Evolutionary conservation across 2,113 vertebrate genomes (phyloP), one percentile per base, ranked within the genome.

Genomic region (Macquaria australasica): DNA sequence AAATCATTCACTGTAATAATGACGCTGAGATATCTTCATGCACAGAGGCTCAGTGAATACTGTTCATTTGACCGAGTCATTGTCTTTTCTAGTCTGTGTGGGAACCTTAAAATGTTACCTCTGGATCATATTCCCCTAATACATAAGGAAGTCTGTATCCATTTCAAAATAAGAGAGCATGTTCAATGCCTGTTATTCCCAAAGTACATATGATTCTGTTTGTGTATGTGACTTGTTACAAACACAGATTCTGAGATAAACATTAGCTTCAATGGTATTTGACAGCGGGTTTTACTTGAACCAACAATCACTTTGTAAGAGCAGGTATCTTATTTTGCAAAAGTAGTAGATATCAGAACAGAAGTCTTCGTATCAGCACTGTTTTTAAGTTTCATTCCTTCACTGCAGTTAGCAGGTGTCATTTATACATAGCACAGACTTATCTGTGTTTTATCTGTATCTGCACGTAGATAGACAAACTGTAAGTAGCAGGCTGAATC

Each of bases 1-100:
- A 71, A 79, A 90, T 85, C 77, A 70, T 81, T 89, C 69, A 48
- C 88, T 79, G 80, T 86, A 74, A 89, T 59, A 74, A 89, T 59
- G 71, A 79, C 43, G 15, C 63, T 73, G 14, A 41, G 18, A 89
- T 73, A 85, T 77, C 41, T 89, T 78, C 85, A 89, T 90, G 85
- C 87, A 77, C 50, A 51, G 69, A 83, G 43, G 77, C 75, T 82
- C 73, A 79, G 81, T 74, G 34, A 84, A 91, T 80, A 90, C 88
- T 89, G 80, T 28, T 73, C 28, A 66, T 60, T 20, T 81, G 75
- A 78, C 60, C 39, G 25, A 73, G 58, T 82, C 72, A 48, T 51
- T 23, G 45, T 56, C 16, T 59, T 56, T 50, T 71, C 37, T 60
- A 11, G 39, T 76, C 48, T 45, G 58, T 23, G 34, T 73, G 43